Percentiles rank a stretch among this genome's conserved stretches.
These are phyloP conservation scores for Pagetopsis macropterus DNA, from an alignment of 2,797 vertebrate genomes.

Conservation along the genomic window DNA sequence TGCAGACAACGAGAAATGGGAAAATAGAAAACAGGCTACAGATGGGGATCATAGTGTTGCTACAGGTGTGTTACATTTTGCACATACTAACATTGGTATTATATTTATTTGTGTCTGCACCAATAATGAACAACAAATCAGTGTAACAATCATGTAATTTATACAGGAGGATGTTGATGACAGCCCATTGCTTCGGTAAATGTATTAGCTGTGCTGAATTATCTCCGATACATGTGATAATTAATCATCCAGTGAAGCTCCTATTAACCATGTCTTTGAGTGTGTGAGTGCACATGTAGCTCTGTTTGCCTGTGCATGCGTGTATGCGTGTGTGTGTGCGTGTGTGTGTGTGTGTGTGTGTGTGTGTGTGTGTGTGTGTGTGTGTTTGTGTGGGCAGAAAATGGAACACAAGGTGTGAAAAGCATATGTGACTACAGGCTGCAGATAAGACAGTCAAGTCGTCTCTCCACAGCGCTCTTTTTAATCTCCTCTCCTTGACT, in stretches of 20 bases:
- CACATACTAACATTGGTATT: constrained; percentile 28
- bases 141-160: constrained; percentile 23
- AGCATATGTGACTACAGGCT: constrained; percentile 71
- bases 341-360: constrained; percentile 19
- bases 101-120: constrained; percentile 43
- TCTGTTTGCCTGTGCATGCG: constrained; percentile 8
- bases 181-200: constrained; percentile 35
- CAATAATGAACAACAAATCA: constrained; percentile 49
- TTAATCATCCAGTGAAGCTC: constrained; percentile 67
- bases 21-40: constrained; percentile 50
- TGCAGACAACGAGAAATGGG: constrained; percentile 47
- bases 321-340: constrained; percentile 26
- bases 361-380: constrained; percentile 21
- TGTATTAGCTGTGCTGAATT: constrained; percentile 58
- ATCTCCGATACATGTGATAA: constrained; percentile 59
- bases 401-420: constrained; percentile 70
- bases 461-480: constrained; percentile 65
- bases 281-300: constrained; percentile 1
- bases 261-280: constrained; percentile 51
- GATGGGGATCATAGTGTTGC: constrained; percentile 55
- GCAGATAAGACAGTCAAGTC: constrained; percentile 76
- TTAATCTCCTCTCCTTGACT: constrained; percentile 65
- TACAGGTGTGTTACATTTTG: constrained; percentile 71
- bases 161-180: constrained; percentile 35
- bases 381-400: constrained; percentile 52